Base-by-base conservation (phyloP, 2,797 vertebrate species). In the Gymnothorax javanicus region DNA sequence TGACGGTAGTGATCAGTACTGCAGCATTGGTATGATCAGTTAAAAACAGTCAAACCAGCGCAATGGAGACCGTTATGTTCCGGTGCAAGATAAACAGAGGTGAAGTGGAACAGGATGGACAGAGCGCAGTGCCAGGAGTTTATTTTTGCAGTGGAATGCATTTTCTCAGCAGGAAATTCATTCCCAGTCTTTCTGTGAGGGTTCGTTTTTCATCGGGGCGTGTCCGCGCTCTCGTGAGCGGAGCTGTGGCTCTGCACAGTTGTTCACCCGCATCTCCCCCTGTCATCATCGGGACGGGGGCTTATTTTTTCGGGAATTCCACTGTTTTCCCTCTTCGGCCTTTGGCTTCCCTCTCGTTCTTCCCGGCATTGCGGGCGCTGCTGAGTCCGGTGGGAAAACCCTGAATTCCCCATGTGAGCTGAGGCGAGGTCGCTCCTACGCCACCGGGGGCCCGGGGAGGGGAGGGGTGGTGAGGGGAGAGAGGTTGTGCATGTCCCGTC, bases 301-400 rank as follows among this genome's bases (percentile, higher is more conserved):
- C 11, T 43, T 43, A 43, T 43, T 43, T 43, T 83, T 83, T 58
- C n/a, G 57, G 17, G 50, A 84, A 59, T 73, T 85, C 60, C 88
- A 86, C 91, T 93, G 89, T 94, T 94, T 77, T 90, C 77, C 87
- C 88, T 90, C 87, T 91, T 89, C 87, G 90, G 81, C 91, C 90
- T 20, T 4, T 20, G 5, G 60, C 60, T 15, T 4, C 15, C 90
- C 88, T 91, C 73, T 84, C 57, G 13, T 81, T 67, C 71, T 84
- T 90, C 88, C 89, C 88, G 88, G 89, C 89, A 93, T 20, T 91
- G 85, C 88, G 87, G 60, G 33, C 67, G 71, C 84, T 90, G 88
- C 85, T 52, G 75, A 87, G 75, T 43, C 84, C 84, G 83, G 90
- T 89, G 83, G 73, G 73, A 73, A 92, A 90, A n/a, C 1, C 7